Base-by-base conservation (phyloP, 2,888 invertebrate species). In the Limnephilus auricula region DNA sequence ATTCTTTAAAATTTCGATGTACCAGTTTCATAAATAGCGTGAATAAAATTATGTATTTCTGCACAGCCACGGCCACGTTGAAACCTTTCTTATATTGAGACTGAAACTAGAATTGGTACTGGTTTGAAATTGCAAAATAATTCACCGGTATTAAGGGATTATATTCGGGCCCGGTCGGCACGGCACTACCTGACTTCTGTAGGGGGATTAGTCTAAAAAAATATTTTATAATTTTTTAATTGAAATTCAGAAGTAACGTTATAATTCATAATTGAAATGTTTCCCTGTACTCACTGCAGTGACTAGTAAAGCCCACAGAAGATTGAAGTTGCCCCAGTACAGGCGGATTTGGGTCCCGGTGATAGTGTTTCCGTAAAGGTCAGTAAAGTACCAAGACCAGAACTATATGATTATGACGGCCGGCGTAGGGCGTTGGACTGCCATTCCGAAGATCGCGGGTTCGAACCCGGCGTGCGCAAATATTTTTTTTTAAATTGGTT, bases 101-200 rank as follows among this genome's bases (percentile, higher is more conserved):
- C 83, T 80, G 34, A 65, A 32, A 78, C 83, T n/a, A 78, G 84
- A 80, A 90, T 65, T 65, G 45, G 45, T 65, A 50, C 83, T 34
- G 45, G 84, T 50, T 37, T 84, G 83, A 84, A 90, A 90, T 65
- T 84, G 90, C 83, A 90, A 83, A 90, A 90, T 90, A 65, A 90
- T 90, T 40, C 90, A 90, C 65, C 45, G n/a, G 84, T 65, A 83
- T 90, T 84, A 90, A 84, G 37, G 90, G 90, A 90, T 90, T 90
- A 90, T 37, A 25, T 40, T 89, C 45, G 79, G 80, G 89, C 34
- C 50, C 40, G 12, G 40, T 10, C 40, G 40, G 40, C 40, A 12
- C 90, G 34, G 50, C 83, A 65, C 84, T 65, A 65, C 84, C 32
- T 78, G 80, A 18, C 31, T 80, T 65, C 65, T 65, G 65, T 65